Conservation (phyloP, 2,888 invertebrate genomes). For the Philereme vetulata region DNA sequence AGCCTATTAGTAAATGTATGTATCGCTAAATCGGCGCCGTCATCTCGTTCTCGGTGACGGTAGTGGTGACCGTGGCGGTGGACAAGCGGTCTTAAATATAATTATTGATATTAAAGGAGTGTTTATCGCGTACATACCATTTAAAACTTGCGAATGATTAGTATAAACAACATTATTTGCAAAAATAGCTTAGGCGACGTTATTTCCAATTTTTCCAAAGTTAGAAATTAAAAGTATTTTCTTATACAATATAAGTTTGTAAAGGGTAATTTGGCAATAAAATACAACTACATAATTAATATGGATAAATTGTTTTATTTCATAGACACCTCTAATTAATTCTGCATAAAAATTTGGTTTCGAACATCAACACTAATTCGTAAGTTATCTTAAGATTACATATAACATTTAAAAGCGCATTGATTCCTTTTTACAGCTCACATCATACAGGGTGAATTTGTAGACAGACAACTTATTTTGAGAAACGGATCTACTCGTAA, state of each 20-base stretch:
- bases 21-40: too few relatives aligned
- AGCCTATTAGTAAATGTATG: too few relatives aligned
- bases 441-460: background rate
- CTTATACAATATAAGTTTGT: slow-evolving; percentile 14
- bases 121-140: too few relatives aligned
- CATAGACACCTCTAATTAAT: slow-evolving; percentile 12
- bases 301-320: slow-evolving; percentile 36
- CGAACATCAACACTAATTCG: slow-evolving; percentile 18
- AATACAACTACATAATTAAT: slow-evolving; percentile 24
- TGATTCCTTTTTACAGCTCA: slow-evolving; percentile 26
- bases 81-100: too few relatives aligned
- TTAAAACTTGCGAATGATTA: too few relatives aligned
- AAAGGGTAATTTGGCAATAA: slow-evolving; percentile 31
- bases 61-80: too few relatives aligned
- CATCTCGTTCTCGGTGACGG: too few relatives aligned
- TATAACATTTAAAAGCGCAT: slow-evolving; percentile 18
- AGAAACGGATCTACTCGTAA: too few relatives aligned
- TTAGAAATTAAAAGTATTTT: slow-evolving; percentile 24
- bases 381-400: background rate
- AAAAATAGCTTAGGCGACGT: slow-evolving; percentile 2
- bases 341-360: slow-evolving; percentile 25
- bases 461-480: too few relatives aligned
- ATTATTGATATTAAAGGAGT: too few relatives aligned
- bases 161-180: too few relatives aligned
- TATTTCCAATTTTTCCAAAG: slow-evolving; percentile 38